phyloP scores from a whole-genome alignment of 2,113 vertebrate species.

The Prunella fulvescens region DNA sequence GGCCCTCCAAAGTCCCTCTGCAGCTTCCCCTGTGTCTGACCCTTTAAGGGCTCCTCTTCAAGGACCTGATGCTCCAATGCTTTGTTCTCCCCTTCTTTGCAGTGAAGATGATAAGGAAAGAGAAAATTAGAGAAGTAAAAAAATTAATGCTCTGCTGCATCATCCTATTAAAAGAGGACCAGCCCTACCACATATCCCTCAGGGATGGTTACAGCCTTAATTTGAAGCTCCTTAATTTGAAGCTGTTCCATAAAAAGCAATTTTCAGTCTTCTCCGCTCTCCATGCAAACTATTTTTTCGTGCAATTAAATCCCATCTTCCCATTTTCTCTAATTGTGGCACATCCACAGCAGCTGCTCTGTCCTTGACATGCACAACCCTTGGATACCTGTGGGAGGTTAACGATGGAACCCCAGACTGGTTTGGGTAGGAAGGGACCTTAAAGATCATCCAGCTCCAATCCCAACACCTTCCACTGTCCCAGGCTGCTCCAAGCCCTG shows the following conservation, averaged over 20 bases:
- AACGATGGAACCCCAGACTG: neutral
- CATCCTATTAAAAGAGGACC: neutral
- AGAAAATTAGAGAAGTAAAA: neutral
- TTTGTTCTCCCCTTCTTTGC: neutral
- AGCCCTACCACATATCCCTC: neutral
- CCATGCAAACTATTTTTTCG: neutral
- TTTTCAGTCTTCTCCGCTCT: neutral
- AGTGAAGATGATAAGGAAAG: neutral
- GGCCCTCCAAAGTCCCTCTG: neutral
- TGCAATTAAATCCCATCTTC: neutral
- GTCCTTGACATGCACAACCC: neutral
- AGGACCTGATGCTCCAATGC: no score
- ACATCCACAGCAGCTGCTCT: neutral
- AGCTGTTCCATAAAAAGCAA: neutral
- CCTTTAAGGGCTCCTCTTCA: neutral
- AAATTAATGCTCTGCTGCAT: neutral
- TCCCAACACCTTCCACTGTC: neutral
- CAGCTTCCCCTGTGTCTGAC: neutral
- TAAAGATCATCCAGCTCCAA: neutral
- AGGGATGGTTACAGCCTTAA: neutral
- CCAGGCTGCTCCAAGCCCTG: rapidly evolving
- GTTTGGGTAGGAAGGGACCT: neutral
- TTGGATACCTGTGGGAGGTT: neutral
- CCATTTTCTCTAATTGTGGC: neutral
- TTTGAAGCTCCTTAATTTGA: neutral